Conservation (phyloP, 2,888 invertebrate genomes). For the Acanthosepion esculentum region DNA sequence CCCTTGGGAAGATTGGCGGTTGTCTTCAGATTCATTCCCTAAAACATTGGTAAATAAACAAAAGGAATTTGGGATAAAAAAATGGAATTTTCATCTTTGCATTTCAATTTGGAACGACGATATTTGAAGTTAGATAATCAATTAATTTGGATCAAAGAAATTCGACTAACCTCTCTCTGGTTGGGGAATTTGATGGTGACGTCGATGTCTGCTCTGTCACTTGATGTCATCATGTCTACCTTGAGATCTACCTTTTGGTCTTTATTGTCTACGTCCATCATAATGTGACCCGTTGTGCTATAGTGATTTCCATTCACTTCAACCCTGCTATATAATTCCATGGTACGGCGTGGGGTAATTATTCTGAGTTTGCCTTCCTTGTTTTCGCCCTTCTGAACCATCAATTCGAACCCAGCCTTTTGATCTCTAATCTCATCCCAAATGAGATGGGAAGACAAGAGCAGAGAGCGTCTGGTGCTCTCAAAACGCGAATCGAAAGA, state of each 20-base stretch:
- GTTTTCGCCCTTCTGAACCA: neutral
- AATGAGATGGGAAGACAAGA: neutral
- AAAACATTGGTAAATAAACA: neutral
- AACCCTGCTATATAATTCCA: neutral
- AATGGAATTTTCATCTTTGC: neutral
- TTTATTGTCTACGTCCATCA: neutral
- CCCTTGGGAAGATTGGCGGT: neutral
- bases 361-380: neutral
- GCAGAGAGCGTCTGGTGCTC: neutral
- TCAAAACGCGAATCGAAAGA: neutral
- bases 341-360: neutral
- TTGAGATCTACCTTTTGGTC: neutral
- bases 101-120: neutral
- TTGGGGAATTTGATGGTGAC: neutral
- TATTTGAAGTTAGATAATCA: neutral
- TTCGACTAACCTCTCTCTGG: neutral
- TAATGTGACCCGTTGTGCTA: neutral
- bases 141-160: neutral
- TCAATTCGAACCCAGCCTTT: neutral
- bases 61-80: neutral
- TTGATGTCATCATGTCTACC: neutral
- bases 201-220: neutral
- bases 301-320: neutral
- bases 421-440: neutral
- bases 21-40: slow-evolving; percentile 11